Conservation (phyloP, 2,888 invertebrate genomes). For the Nomada lathburiana region DNA sequence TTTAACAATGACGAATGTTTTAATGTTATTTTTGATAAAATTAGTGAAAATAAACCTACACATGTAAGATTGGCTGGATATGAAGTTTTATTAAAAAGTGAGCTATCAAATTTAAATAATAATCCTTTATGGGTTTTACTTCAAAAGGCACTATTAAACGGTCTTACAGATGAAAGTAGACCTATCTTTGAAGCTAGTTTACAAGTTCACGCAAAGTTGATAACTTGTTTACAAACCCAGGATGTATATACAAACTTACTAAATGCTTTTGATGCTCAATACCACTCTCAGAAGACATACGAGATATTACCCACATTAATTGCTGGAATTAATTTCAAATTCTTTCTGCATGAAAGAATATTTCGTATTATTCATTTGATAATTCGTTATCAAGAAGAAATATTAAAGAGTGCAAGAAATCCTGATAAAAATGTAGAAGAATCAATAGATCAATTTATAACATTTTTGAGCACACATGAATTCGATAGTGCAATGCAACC, state of each 20-base stretch:
- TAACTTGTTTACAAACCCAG: slow-evolving; percentile 65
- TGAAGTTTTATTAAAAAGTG: slow-evolving; percentile 78
- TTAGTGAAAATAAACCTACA: slow-evolving; percentile 77
- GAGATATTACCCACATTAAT: slow-evolving; percentile 78
- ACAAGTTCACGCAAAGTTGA: slow-evolving; percentile 76
- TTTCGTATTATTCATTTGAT: slow-evolving; percentile 77
- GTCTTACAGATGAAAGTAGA: slow-evolving; percentile 78
- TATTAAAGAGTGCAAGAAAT: slow-evolving; percentile 74
- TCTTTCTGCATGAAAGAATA: slow-evolving; percentile 80
- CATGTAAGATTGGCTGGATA: slow-evolving; percentile 83
- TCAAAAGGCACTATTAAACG: slow-evolving; percentile 75
- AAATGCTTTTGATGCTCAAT: slow-evolving; percentile 76
- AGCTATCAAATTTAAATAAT: slow-evolving; percentile 71
- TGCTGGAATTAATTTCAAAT: slow-evolving; percentile 81
- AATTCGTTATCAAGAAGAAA: slow-evolving; percentile 78
- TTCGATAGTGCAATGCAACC: slow-evolving; percentile 64
- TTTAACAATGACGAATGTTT: slow-evolving; percentile 70
- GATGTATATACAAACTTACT: slow-evolving; percentile 77
- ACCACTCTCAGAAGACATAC: slow-evolving; percentile 72
- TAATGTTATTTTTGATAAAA: slow-evolving; percentile 75
- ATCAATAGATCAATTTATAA: slow-evolving; percentile 79
- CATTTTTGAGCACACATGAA: slow-evolving; percentile 74
- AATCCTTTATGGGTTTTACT: slow-evolving; percentile 75
- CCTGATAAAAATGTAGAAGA: slow-evolving; percentile 79
- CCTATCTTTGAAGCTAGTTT: slow-evolving; percentile 81